A percentile compares a stretch with the other conserved stretches of the same genome.
These are phyloP conservation scores for Rhynchotus rufescens DNA, from an alignment of 2,797 vertebrate species.

Conservation along the genomic window DNA sequence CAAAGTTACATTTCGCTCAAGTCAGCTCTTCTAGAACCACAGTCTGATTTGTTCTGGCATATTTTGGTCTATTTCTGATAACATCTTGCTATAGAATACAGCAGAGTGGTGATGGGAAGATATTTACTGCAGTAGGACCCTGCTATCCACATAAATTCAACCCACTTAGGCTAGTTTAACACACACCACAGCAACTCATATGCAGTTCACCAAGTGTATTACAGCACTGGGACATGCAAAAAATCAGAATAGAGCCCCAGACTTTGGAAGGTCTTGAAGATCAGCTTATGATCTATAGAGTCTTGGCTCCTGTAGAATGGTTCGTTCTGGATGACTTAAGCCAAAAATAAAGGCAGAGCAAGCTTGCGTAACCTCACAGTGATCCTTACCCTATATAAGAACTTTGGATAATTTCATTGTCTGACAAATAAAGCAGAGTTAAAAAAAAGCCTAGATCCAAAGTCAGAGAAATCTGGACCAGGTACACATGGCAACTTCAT, in stretches of 20 bases:
- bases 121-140: neutral
- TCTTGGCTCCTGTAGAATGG: neutral
- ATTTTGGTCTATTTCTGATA: neutral
- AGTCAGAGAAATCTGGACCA: neutral
- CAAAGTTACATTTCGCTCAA: conserved; percentile 15
- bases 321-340: neutral
- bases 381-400: neutral
- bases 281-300: neutral
- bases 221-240: neutral
- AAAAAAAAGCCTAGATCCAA: neutral
- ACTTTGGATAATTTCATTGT: neutral
- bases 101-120: neutral
- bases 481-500: neutral
- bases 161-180: neutral
- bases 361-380: neutral
- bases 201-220: too few relatives aligned
- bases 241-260: neutral
- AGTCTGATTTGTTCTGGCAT: neutral
- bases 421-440: neutral
- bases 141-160: neutral
- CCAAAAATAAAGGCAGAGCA: neutral
- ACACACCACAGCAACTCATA: neutral
- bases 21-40: conserved; percentile 22
- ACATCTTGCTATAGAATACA: neutral
- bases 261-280: neutral